A percentile compares a stretch with the other conserved stretches of the same genome.
phyloP scores from a whole-genome alignment of 2,888 invertebrate genomes.

The Cephus sareptanus region DNA sequence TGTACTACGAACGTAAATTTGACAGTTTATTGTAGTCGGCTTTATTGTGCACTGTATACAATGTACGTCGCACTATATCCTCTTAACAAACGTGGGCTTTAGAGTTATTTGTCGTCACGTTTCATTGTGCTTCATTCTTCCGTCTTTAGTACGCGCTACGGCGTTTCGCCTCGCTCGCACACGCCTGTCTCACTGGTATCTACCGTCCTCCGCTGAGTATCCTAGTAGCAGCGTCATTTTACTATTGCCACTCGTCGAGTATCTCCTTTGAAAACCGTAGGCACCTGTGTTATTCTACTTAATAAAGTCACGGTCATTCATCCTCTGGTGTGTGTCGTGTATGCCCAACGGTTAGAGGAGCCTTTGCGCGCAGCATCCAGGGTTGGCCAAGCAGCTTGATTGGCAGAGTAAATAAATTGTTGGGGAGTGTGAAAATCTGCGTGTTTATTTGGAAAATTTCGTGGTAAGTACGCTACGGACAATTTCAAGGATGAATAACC shows the following conservation, averaged over 20 bases:
- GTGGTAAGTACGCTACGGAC: neutral
- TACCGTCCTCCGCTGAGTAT: neutral
- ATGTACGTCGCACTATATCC: neutral
- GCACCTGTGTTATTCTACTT: conserved; percentile 2
- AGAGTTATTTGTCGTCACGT: neutral
- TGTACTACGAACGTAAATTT: neutral
- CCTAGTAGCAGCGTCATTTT: neutral
- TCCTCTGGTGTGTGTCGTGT: neutral
- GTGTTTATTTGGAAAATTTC: neutral
- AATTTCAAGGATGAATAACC: neutral
- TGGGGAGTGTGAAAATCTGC: neutral
- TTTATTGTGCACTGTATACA: neutral
- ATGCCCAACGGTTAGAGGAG: neutral
- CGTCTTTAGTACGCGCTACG: neutral
- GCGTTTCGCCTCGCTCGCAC: neutral
- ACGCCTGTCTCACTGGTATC: neutral
- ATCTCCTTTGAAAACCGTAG: neutral
- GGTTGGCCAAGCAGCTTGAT: neutral
- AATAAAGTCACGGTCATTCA: conserved; percentile 7
- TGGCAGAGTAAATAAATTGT: neutral
- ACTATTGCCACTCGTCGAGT: neutral
- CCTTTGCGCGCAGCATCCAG: neutral
- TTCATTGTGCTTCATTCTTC: neutral
- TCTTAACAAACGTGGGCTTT: neutral
- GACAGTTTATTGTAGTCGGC: neutral